Conservation (phyloP, 2,113 vertebrate species). For the Callionymus lyra region DNA sequence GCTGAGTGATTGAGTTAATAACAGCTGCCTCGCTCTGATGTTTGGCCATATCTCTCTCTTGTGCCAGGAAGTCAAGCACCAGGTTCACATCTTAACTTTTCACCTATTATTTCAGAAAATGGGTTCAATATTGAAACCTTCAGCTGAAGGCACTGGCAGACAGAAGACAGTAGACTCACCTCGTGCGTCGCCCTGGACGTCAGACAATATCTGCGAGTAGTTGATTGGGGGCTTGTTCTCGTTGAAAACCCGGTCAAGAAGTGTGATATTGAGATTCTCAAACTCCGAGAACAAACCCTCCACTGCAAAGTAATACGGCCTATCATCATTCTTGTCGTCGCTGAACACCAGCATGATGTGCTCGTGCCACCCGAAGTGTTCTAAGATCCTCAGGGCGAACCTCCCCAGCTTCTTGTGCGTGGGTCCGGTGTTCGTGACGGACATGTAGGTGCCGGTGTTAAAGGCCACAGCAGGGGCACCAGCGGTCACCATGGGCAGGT, state of each 20-base stretch:
- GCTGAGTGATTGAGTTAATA: too few relatives aligned
- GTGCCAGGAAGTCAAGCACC: too few relatives aligned
- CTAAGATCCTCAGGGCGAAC: slow-evolving; percentile 73
- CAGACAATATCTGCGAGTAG: slow-evolving; percentile 67
- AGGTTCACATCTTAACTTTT: too few relatives aligned
- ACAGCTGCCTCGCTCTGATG: too few relatives aligned
- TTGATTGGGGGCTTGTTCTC: slow-evolving; percentile 58
- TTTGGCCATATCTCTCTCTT: too few relatives aligned
- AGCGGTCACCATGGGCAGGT: slow-evolving; percentile 79
- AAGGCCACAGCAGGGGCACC: slow-evolving; percentile 81
- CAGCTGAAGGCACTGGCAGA: too few relatives aligned
- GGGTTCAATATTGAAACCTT: too few relatives aligned
- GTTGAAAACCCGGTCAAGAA: slow-evolving; percentile 64
- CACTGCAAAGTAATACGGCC: slow-evolving; percentile 77
- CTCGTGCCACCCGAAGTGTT: slow-evolving; percentile 74
- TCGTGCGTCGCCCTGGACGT: slow-evolving; percentile 66
- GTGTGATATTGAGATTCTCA: slow-evolving; percentile 66
- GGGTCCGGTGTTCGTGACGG: slow-evolving; percentile 81
- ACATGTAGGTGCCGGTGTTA: slow-evolving; percentile 51
- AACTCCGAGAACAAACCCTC: slow-evolving; percentile 78
- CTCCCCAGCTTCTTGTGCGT: slow-evolving; percentile 83
- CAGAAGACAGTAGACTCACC: slow-evolving; percentile 56
- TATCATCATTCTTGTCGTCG: slow-evolving; percentile 70
- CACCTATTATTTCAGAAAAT: too few relatives aligned
- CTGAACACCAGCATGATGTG: slow-evolving; percentile 76